Evolutionary conservation across 2,888 invertebrate species (phyloP).

Genomic region (Meta bourneti): DNA sequence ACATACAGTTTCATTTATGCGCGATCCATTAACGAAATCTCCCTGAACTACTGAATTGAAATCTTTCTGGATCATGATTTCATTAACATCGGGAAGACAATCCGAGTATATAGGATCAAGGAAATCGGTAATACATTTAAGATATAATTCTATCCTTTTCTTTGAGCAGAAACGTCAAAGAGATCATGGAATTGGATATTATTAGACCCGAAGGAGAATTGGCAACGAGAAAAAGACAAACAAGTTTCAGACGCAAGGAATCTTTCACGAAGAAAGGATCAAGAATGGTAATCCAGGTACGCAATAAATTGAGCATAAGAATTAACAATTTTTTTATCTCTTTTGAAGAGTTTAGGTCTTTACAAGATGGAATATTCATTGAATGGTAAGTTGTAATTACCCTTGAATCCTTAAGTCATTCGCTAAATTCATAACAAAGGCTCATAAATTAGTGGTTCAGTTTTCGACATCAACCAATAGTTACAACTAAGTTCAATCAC

Average conservation of each 20-base stretch:
- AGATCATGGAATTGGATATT: constrained; percentile 70
- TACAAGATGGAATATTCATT: no score
- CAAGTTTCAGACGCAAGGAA: constrained; percentile 62
- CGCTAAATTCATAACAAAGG: no score
- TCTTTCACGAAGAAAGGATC: constrained; percentile 64
- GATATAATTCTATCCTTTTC: neutral
- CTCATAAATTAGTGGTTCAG: no score
- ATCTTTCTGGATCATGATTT: neutral
- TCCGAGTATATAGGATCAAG: neutral
- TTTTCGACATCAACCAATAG: no score
- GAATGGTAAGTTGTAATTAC: no score
- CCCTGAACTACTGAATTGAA: neutral
- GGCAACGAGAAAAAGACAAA: constrained; percentile 61
- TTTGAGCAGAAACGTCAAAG: constrained; percentile 54
- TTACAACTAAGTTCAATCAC: no score
- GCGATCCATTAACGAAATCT: neutral
- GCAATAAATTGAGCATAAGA: no score
- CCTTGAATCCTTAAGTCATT: no score
- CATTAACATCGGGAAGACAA: neutral
- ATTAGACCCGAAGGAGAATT: constrained; percentile 56
- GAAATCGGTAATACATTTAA: neutral
- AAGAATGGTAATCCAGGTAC: constrained; percentile 67
- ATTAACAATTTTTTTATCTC: no score
- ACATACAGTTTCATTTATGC: neutral
- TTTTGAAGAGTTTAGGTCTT: no score